Evolutionary conservation across 2,797 vertebrate species (phyloP).

Genomic region (Bryconaethiops microstoma): DNA sequence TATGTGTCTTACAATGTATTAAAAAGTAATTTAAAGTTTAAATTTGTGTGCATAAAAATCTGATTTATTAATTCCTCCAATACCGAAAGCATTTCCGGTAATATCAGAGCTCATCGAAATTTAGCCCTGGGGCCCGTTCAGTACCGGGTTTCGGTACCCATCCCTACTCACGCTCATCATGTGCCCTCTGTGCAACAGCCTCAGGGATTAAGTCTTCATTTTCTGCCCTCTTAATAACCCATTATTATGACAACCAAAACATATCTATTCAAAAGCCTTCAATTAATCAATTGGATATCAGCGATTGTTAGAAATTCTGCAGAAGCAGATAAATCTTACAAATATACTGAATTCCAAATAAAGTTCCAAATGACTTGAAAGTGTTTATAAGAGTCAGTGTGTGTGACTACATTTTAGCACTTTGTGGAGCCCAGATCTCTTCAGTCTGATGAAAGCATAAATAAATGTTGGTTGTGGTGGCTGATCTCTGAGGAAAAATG

Average conservation of each 20-base stretch:
- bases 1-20: too few species aligned
- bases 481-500: too few species aligned
- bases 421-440: background rate
- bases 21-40: too few species aligned
- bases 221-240: conserved; percentile 15
- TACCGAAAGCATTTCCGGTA: too few species aligned
- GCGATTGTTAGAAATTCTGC: background rate
- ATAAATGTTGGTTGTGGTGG: background rate
- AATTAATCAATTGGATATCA: conserved; percentile 33
- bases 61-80: too few species aligned
- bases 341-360: background rate
- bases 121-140: too few species aligned
- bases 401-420: background rate
- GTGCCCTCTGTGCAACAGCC: background rate
- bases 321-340: conserved; percentile 1
- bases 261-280: conserved; percentile 1
- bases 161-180: background rate
- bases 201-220: background rate
- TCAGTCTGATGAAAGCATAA: background rate
- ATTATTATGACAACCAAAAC: conserved; percentile 11
- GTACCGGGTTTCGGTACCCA: too few species aligned
- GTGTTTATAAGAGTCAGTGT: background rate
- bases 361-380: background rate
- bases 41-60: too few species aligned
- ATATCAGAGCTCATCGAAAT: too few species aligned